These are phyloP conservation scores for Temnothorax unifasciatus DNA, from an alignment of 2,888 invertebrate genomes.

Conservation along the genomic window DNA sequence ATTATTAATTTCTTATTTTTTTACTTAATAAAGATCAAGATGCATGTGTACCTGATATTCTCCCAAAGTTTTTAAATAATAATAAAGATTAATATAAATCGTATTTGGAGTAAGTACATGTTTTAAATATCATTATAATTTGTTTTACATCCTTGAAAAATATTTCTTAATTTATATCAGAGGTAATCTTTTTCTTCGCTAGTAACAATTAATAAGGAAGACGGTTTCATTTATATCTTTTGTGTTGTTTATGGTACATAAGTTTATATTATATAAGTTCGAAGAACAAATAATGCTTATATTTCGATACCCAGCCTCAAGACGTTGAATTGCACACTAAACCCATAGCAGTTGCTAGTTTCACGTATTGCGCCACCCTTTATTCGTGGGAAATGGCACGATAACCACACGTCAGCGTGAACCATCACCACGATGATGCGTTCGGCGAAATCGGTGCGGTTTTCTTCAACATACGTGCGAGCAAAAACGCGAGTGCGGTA, in stretches of 20 bases:
- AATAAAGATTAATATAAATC: neutral
- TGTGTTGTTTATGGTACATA: neutral
- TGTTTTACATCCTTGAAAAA: neutral
- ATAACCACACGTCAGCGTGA: conserved; percentile 15
- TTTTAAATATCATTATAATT: neutral
- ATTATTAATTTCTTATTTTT: neutral
- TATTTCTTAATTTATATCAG: neutral
- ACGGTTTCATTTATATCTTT: neutral
- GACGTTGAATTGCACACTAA: neutral
- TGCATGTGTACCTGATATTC: neutral
- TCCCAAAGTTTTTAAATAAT: neutral
- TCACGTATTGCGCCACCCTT: neutral
- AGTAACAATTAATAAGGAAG: no score
- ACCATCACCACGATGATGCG: conserved; percentile 12
- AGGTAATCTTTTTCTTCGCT: no score
- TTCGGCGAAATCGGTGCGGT: conserved; percentile 52
- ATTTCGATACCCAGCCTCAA: neutral
- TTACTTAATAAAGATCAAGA: neutral
- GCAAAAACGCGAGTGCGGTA: conserved; percentile 63
- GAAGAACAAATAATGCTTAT: neutral
- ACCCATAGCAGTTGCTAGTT: neutral
- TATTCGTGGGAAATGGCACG: conserved; percentile 14
- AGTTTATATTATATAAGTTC: neutral
- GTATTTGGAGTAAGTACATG: neutral
- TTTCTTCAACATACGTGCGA: conserved; percentile 31